Evolutionary conservation across 2,888 invertebrate species (phyloP).

Genomic region (Darwinula stevensoni): DNA sequence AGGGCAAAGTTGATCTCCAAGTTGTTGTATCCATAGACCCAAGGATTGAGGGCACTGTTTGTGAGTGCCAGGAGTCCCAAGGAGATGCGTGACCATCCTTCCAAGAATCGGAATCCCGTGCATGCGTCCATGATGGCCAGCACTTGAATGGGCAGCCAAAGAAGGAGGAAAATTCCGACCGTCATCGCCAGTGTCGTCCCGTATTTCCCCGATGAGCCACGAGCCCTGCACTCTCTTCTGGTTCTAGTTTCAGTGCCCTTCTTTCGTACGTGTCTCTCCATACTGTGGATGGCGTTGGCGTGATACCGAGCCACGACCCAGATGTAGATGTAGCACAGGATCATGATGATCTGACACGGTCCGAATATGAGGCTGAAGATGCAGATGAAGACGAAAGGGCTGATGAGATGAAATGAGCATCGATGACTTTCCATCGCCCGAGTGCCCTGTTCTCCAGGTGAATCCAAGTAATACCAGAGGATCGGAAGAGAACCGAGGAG

Average conservation of each 20-base stretch:
- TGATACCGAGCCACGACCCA: slow-evolving; percentile 29
- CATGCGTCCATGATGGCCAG: too few species aligned
- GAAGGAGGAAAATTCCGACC: slow-evolving; percentile 26
- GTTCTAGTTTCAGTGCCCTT: slow-evolving; percentile 14
- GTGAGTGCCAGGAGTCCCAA: slow-evolving; percentile 26
- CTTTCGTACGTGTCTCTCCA: slow-evolving; percentile 23
- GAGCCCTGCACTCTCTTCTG: slow-evolving; percentile 13
- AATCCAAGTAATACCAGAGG: too few species aligned
- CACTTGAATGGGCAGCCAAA: slow-evolving; percentile 32
- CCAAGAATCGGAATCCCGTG: too few species aligned
- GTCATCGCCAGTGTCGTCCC: slow-evolving; percentile 29
- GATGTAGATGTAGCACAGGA: slow-evolving; percentile 29
- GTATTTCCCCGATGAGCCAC: slow-evolving; percentile 20
- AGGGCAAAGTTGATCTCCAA: slow-evolving; percentile 27
- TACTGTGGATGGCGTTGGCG: slow-evolving; percentile 28
- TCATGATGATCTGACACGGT: slow-evolving; percentile 25
- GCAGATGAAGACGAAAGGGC: too few species aligned
- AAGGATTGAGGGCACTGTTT: slow-evolving; percentile 28
- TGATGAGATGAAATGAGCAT: too few species aligned
- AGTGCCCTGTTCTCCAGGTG: too few species aligned
- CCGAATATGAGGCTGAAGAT: slow-evolving; percentile 28
- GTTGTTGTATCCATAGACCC: slow-evolving; percentile 32
- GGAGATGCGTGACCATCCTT: slow-evolving; percentile 23
- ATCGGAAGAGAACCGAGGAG: too few species aligned
- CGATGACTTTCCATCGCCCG: too few species aligned